Base-by-base conservation (phyloP, 2,113 vertebrate genomes). In the Acrocephalus arundinaceus region DNA sequence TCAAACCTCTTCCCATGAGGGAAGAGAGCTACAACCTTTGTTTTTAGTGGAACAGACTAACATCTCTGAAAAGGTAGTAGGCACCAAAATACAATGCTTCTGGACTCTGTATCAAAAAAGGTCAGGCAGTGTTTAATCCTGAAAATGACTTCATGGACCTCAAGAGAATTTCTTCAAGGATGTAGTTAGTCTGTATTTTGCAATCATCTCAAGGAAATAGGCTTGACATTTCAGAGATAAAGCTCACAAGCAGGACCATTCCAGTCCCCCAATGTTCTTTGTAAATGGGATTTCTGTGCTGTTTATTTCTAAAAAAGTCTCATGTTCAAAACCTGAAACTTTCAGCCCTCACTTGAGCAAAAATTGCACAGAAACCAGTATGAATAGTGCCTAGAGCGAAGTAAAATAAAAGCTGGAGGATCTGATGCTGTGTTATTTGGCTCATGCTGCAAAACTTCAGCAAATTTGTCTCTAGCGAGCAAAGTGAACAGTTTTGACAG, bases 401-500 rank as follows among this genome's bases (percentile, higher is more conserved):
- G 27, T 30, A 72, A 81, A 96, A 94, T 93, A 83, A 94, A 96
- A 94, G 70, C 87, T 93, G 82, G 66, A 94, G 85, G 77, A 94
- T 93, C 77, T 94, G 85, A 70, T 87, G 48, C 89, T 95, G 61
- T 93, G 87, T 90, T 83, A 72, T 66, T 94, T 94, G 63, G 79
- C 94, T 96, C 13, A 8, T 63, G 74, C 92, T 63, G 66, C 81
- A 68, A 94, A 86, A 89, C 89, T 89, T 88, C 23, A 72, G 70
- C 73, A 89, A 87, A 75, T 94, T 95, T 46, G 30, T 75, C 31
- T 61, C 79, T 63, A 94, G 89, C 3, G n/a, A 95, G 87, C 27
- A 37, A 68, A 65, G 58, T 59, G 78, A 97, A 65, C 73, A 52
- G 90, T 93, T 86, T 96, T 95, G 95, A 94, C 91, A 93, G 93